Base-by-base conservation (phyloP, 2,888 invertebrate genomes). In the Ypsolopha sequella region DNA sequence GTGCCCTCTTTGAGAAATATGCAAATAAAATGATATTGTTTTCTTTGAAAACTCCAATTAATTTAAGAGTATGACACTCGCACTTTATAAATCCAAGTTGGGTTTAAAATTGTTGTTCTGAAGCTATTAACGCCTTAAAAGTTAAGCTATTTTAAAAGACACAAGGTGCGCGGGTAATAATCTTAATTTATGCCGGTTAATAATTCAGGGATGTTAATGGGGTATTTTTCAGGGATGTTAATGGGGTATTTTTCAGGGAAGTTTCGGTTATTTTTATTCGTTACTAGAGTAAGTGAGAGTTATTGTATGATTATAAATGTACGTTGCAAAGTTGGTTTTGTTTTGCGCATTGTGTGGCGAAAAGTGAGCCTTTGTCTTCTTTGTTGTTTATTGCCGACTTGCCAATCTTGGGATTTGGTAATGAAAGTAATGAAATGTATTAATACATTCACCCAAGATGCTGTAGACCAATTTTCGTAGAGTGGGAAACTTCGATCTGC, bases 1-100 rank as follows among this genome's bases (percentile, higher is more conserved):
- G 59, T 58, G 58, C 54, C 57, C 47, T 52, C 61, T 51, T 60
- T 62, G 64, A 54, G 67, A 63, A 70, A 70, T 80, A 80, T 82
- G 82, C 78, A 76, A 82, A 82, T 82, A 84, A 80, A 84, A 80
- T 85, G 79, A 80, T 85, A 86, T 84, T 84, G 85, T 86, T 84
- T 85, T 85, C 84, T 85, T 86, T 75, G 75, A 68, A 75, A 86
- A 85, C 73, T 82, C 73, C 85, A 79, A 85, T 86, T 85, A 84
- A 86, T 85, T 86, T 82, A 75, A 82, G 75, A 78, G 70, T 74
- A 75, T 72, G 81, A 78, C 82, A 78, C 73, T 65, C 66, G 61
- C 76, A 79, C 82, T 85, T 80, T 78, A 81, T 49, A 49, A 49
- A 49, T 49, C 49, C 49, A 33, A 49, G 41, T 49, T 49, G 49